Evolutionary conservation across 2,888 invertebrate species (phyloP), one percentile per base, ranked within the genome.

Genomic region (Aporophyla lueneburgensis): DNA sequence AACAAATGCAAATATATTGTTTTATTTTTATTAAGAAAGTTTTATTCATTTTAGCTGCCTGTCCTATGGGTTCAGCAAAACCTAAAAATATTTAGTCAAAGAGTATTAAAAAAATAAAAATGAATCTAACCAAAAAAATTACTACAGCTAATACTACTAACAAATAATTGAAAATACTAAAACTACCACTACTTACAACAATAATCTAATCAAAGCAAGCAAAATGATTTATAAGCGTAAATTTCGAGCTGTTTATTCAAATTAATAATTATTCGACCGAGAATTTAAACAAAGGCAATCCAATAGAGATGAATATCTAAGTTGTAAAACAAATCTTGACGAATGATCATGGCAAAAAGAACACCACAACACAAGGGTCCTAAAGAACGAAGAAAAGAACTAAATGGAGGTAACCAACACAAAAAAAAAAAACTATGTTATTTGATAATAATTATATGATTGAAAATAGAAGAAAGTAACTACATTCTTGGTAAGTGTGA

Each of bases 1-100:
- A 88, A 86, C 88, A 88, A 86, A 73, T 79, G 56, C 5, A 75
- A 24, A 51, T n/a, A 65, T 14, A 33, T 73, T 43, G 46, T 73
- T 59, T 74, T 72, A 66, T 72, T 86, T 85, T 66, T 68, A 78
- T 74, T 78, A 59, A 33, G 19, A 49, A 24, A 71, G 76, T 58
- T 69, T n/a, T 71, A 51, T 63, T 51, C 49, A 49, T 61, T 69
- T 76, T 73, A 72, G 66, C 81, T 74, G 74, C 70, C 71, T 66
- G 73, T 73, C 72, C 70, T 83, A 74, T 46, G 59, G 59, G 65
- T 63, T 71, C 83, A 62, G 83, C 71, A 78, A 68, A 70, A 83
- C 83, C 83, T 83, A 83, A 86, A 82, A 78, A 83, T 71, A 82
- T 76, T 66, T 46, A 4, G 46, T 59, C n/a, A 63, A 43, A 74